phyloP scores from a whole-genome alignment of 35 echinoderm and acorn worm species.

The Anneissia japonica region DNA sequence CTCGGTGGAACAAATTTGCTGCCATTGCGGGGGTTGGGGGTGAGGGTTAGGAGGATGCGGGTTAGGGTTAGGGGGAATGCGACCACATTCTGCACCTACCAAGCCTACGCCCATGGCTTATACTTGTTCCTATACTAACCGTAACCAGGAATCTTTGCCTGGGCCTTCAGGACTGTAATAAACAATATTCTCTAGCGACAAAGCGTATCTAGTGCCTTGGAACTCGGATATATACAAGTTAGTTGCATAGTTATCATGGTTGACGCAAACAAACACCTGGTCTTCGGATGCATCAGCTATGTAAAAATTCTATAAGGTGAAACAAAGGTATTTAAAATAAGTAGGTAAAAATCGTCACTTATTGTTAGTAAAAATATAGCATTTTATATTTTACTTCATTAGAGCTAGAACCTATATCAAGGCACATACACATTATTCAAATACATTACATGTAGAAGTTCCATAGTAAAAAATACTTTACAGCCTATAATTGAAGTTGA shows the following conservation, averaged over 20 bases:
- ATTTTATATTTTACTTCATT: too few species aligned
- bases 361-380: too few species aligned
- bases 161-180: constrained; percentile 77
- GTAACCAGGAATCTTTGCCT: constrained; percentile 73
- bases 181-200: constrained; percentile 73
- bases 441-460: too few species aligned
- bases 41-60: background rate
- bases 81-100: too few species aligned
- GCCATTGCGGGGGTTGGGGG: background rate
- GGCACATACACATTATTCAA: too few species aligned
- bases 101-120: background rate
- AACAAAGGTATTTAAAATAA: background rate
- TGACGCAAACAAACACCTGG: constrained; percentile 92
- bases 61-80: too few species aligned
- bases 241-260: constrained; percentile 54
- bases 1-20: background rate
- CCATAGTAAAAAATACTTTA: too few species aligned
- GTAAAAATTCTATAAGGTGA: constrained; percentile 61
- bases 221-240: constrained; percentile 90
- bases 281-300: constrained; percentile 93
- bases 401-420: too few species aligned
- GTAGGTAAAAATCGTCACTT: too few species aligned
- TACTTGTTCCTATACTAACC: constrained; percentile 25
- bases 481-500: too few species aligned
- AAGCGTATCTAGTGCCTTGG: constrained; percentile 33